Percentiles rank a stretch among this genome's conserved stretches.
These are phyloP conservation scores for Chondrilla cf. caribensis DNA, from an alignment of 37 sponge, comb jelly and placozoan genomes.

Conservation along the genomic window DNA sequence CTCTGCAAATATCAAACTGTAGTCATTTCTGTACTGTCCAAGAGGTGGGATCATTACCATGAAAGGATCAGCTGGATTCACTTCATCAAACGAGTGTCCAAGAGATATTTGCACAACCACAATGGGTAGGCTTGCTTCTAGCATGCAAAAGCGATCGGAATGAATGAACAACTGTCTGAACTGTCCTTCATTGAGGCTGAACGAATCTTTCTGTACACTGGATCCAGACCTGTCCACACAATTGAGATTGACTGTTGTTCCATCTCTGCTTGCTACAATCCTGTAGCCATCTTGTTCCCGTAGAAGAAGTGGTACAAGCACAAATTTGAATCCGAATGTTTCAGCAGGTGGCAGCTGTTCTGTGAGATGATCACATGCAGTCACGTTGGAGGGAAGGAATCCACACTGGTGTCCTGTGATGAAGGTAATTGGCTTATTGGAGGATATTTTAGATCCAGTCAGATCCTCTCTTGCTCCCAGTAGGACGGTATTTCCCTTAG, in stretches of 20 bases:
- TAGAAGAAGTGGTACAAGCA: not conserved
- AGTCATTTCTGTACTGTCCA: not conserved
- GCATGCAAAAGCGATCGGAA: not conserved
- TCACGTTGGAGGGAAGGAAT: conserved; percentile 7
- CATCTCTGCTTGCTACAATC: not conserved
- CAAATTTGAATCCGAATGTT: not conserved
- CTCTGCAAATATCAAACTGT: not conserved
- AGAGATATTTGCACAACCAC: not conserved
- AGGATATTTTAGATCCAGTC: conserved; percentile 14
- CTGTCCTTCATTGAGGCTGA: not conserved
- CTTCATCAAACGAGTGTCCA: not conserved
- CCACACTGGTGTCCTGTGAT: conserved; percentile 53
- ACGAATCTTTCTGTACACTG: not conserved
- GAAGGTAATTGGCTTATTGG: conserved; percentile 30
- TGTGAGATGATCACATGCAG: conserved; percentile 30
- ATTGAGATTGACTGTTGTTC: not conserved
- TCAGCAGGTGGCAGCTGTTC: conserved; percentile 31
- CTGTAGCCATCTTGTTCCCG: not conserved
- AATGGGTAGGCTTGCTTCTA: not conserved
- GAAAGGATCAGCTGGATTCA: not conserved
- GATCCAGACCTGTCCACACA: not conserved
- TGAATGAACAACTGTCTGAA: not conserved
- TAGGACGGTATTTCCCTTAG: no score
- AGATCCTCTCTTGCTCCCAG: not conserved
- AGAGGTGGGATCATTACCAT: not conserved